Evolutionary conservation across 2,888 invertebrate species (phyloP).

Genomic region (Athalia circularis): DNA sequence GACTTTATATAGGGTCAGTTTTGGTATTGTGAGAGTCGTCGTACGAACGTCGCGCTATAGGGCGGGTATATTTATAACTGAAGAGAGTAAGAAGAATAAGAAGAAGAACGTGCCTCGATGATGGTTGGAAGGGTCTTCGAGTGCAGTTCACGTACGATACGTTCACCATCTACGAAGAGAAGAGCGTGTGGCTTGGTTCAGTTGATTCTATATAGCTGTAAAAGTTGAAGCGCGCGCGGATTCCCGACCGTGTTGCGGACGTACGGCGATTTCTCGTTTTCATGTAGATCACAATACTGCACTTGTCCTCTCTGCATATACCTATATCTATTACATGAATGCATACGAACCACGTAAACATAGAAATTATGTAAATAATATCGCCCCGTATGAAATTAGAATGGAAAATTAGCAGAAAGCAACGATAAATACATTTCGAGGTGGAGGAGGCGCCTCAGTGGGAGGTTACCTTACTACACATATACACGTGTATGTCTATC

Average conservation of each 20-base stretch:
- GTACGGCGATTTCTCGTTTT: conserved; percentile 1
- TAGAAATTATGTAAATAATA: conserved; percentile 2
- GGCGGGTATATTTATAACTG: too few relatives aligned
- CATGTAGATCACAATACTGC: conserved; percentile 23
- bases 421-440: conserved; percentile 5
- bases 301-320: background rate
- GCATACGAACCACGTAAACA: background rate
- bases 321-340: background rate
- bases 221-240: too few relatives aligned
- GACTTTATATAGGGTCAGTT: background rate
- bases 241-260: background rate
- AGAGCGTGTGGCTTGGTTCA: too few relatives aligned
- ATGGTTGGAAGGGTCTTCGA: background rate
- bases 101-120: background rate
- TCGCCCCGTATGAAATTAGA: background rate
- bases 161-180: too few relatives aligned
- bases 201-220: too few relatives aligned
- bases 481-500: background rate
- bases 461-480: background rate
- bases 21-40: background rate
- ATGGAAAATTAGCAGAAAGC: conserved; percentile 24
- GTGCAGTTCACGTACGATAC: background rate
- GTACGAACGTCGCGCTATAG: too few relatives aligned
- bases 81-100: too few relatives aligned
- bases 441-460: background rate